Evolutionary conservation across 2,113 vertebrate genomes (phyloP).

Genomic region (Calyptomena viridis): DNA sequence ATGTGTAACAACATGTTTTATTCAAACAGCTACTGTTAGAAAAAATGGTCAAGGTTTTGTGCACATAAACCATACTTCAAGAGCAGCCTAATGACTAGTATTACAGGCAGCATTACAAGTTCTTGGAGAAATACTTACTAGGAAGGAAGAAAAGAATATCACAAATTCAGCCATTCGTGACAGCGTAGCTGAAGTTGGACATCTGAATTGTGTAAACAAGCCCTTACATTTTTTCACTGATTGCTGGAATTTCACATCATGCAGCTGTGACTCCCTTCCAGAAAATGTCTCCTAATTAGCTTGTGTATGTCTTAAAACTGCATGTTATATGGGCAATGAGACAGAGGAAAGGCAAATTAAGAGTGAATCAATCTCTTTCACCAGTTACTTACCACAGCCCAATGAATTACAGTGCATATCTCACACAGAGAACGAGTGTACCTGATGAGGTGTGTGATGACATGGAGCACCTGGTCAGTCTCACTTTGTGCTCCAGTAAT

Average conservation of each 20-base stretch:
- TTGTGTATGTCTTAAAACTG: not conserved
- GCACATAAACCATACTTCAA: not conserved
- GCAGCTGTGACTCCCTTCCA: not conserved
- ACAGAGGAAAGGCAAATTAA: slow-evolving; percentile 26
- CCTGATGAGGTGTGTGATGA: not conserved
- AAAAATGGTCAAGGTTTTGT: slow-evolving; percentile 20
- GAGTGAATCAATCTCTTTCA: slow-evolving; percentile 13
- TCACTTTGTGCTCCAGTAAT: not conserved
- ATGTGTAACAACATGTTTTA: slow-evolving; percentile 9
- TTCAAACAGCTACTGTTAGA: not conserved
- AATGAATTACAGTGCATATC: not conserved
- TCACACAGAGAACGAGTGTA: accelerated
- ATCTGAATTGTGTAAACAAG: slow-evolving; percentile 23
- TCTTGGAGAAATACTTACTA: not conserved
- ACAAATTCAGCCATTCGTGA: slow-evolving; percentile 10
- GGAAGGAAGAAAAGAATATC: not conserved
- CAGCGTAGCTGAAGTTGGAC: not conserved
- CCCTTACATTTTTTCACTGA: not conserved
- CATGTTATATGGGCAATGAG: not conserved
- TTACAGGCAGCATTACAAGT: not conserved
- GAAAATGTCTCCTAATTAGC: slow-evolving; percentile 33
- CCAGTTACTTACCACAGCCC: not conserved
- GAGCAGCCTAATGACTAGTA: not conserved
- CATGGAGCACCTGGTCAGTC: not conserved
- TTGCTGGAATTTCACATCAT: not conserved